Percentiles rank a stretch among this genome's conserved stretches.
Evolutionary conservation across 2,113 vertebrate species (phyloP).

Genomic region (Nettapus auritus): DNA sequence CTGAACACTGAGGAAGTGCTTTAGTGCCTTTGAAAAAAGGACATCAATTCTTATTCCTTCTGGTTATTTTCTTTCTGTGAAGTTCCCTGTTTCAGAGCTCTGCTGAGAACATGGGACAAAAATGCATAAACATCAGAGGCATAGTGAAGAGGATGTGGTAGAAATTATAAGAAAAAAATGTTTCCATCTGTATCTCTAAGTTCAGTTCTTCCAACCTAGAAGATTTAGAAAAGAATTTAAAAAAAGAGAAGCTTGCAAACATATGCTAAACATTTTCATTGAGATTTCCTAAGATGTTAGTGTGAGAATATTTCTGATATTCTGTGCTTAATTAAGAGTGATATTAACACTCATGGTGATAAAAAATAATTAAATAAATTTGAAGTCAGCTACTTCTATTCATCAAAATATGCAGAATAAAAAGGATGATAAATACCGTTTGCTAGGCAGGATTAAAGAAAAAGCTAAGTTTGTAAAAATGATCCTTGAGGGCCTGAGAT

Average conservation of each 20-base stretch:
- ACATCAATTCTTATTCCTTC: not conserved
- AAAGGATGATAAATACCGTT: not conserved
- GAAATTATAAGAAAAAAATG: not conserved
- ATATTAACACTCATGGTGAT: not conserved
- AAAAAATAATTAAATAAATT: not conserved
- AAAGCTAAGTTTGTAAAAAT: not conserved
- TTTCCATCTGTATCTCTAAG: not conserved
- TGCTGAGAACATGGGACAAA: not conserved
- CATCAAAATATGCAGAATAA: not conserved
- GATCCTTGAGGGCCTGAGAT: not conserved
- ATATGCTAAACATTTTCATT: not conserved
- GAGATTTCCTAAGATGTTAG: not conserved
- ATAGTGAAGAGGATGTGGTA: not conserved
- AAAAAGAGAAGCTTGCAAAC: not conserved
- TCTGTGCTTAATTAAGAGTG: not conserved
- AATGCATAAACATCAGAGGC: not conserved
- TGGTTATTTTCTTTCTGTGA: not conserved
- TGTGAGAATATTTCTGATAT: not conserved
- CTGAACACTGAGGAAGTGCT: not conserved
- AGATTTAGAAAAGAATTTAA: not conserved
- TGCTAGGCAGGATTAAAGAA: not conserved
- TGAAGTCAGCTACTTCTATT: not conserved
- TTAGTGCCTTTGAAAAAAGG: not conserved
- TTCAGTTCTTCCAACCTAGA: not conserved
- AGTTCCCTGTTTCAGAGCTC: not conserved